phyloP scores from a whole-genome alignment of 1,140 invertebrate species.

The Cephus cinctus region DNA sequence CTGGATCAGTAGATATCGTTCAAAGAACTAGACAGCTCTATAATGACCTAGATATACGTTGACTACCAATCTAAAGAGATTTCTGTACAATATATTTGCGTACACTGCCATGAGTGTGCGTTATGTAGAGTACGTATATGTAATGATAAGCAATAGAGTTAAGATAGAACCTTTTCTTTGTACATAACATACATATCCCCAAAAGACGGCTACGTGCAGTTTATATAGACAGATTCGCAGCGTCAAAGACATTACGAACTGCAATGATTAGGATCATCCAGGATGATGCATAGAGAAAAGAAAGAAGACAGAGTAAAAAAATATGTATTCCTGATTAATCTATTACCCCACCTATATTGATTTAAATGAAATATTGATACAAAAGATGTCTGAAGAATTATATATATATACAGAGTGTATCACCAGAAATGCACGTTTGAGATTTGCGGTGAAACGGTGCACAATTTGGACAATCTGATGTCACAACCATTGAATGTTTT shows the following conservation, averaged over 20 bases:
- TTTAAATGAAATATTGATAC: slow-evolving; percentile 33
- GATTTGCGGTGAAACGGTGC: too few relatives aligned
- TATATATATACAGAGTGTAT: slow-evolving; percentile 49
- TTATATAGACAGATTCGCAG: slow-evolving; percentile 32
- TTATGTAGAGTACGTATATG: neutral
- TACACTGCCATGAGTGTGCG: neutral
- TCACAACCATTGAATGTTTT: too few relatives aligned
- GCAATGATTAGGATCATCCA: slow-evolving; percentile 16
- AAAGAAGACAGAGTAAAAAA: slow-evolving; percentile 36
- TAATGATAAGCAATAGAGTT: neutral
- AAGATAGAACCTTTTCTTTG: slow-evolving; percentile 40
- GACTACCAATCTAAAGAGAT: neutral
- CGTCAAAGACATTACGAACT: slow-evolving; percentile 14
- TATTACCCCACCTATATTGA: slow-evolving; percentile 35
- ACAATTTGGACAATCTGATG: too few relatives aligned
- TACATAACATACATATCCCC: slow-evolving; percentile 53
- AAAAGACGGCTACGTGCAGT: slow-evolving; percentile 20
- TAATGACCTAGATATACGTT: neutral
- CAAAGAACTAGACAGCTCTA: neutral
- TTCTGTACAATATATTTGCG: neutral
- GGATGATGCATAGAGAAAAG: slow-evolving; percentile 25
- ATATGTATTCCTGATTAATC: too few relatives aligned
- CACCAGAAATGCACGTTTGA: too few relatives aligned
- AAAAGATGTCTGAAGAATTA: slow-evolving; percentile 42
- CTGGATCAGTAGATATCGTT: too few relatives aligned